A percentile compares a stretch with the other conserved stretches of the same genome.
phyloP scores from a whole-genome alignment of 2,797 vertebrate genomes.

The Urophycis tenuis region DNA sequence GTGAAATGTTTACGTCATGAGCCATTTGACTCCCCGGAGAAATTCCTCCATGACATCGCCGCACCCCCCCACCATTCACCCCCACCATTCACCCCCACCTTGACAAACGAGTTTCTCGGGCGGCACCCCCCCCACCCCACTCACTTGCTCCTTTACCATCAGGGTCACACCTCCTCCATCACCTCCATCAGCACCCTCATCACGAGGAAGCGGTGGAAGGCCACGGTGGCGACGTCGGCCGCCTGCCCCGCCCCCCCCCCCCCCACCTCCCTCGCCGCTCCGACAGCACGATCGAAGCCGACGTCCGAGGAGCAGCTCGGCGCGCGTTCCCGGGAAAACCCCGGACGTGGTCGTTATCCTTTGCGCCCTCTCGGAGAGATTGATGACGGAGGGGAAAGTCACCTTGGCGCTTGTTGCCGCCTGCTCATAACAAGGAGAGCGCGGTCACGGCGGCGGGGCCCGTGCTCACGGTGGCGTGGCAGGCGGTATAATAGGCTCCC shows the following conservation, averaged over 20 bases:
- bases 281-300: slow-evolving; percentile 46
- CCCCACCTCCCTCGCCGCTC: no score
- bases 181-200: slow-evolving; percentile 19
- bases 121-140: slow-evolving; percentile 5
- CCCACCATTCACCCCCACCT: no score
- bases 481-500: slow-evolving; percentile 44
- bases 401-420: slow-evolving; percentile 53
- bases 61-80: no score
- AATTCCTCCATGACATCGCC: neutral
- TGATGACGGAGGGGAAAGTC: slow-evolving; percentile 62
- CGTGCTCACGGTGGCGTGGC: slow-evolving; percentile 42
- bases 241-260: neutral
- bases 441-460: neutral
- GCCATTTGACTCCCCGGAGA: neutral
- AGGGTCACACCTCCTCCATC: slow-evolving; percentile 43
- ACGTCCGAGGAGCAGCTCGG: slow-evolving; percentile 41
- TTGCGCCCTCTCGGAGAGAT: slow-evolving; percentile 41
- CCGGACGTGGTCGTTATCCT: slow-evolving; percentile 32
- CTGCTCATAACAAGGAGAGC: neutral
- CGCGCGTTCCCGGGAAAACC: slow-evolving; percentile 51
- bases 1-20: neutral
- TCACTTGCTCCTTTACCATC: slow-evolving; percentile 33
- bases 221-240: neutral
- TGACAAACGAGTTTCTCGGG: neutral
- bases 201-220: slow-evolving; percentile 33